Base-by-base conservation (phyloP, 1,140 invertebrate species). In the Drosophila orosa region DNA sequence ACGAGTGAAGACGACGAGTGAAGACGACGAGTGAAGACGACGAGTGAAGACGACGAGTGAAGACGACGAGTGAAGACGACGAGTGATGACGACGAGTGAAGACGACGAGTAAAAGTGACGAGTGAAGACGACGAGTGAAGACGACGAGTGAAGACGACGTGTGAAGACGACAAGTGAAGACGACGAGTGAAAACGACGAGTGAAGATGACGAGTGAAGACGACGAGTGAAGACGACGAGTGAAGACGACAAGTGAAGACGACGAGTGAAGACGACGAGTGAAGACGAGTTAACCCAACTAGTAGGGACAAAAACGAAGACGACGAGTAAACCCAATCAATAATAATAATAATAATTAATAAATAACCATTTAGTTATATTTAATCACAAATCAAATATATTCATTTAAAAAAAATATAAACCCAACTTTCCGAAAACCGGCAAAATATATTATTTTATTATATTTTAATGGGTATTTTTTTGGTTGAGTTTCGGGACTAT, bases 381-480 rank as follows among this genome's bases (percentile, higher is more conserved):
- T 4, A 25, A 9, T 3, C 1, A 4, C 15, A n/a, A 15, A 45
- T 24, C 15, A 4, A 24, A 13, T 9, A 3, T 8, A 9, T 17
- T 40, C 8, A 45, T 25, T 42, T 5, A 42, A 13, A 12, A 2
- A 19, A 45, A 15, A 1, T 7, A 24, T 35, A 3, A 6, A 6
- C 1, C 6, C 1, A 45, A 44, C 6, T 0, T 24, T 0, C 3
- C 22, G 1, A 1, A 24, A 8, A 15, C 5, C 8, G 0, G 15
- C 1, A 22, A 17, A 4, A 5, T 31, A 8, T 50, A 19, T 31
- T 8, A 31, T 13, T 13, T 31, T 50, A 3, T 17, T 25, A 55
- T 8, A 22, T n/a, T 37, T 39, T 4, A 25, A 25, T 25, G 19
- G 27, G 65, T 68, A 68, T 13, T 4, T 9, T 9, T 13, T 0